Base-by-base conservation (phyloP, 2,113 vertebrate genomes). In the Numenius arquata region DNA sequence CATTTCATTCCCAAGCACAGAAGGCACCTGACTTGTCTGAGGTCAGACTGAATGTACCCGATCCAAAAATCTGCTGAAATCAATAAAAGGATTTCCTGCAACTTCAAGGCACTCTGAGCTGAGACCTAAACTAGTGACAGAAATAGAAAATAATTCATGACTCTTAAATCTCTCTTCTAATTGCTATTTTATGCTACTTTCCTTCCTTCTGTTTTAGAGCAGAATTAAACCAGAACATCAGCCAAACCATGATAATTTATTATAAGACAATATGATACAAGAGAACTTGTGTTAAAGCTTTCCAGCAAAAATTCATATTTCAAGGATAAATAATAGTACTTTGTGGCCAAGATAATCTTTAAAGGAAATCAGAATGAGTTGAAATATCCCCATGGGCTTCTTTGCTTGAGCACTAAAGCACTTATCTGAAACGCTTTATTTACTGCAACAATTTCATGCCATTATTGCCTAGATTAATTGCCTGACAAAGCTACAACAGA, bases 131-230 rank as follows among this genome's bases (percentile, higher is more conserved):
- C 45, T 66, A 85, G 72, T 52, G 77, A 73, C 71, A 96, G 73
- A 84, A 88, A 75, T 3, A 72, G 47, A 88, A 92, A 78, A 81
- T 63, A 92, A 96, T 80, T 81, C 56, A 81, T 68, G 85, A 80
- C 43, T 36, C 72, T 92, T 75, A 94, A 86, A 90, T 45, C 56
- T 75, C 50, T 88, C 40, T 83, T 89, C 38, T 81, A 87, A 95
- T 92, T 86, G 79, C 88, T 96, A 65, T 94, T 93, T 94, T 94
- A 96, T 70, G 56, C 90, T 94, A 97, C 96, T 92, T 95, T 88
- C 58, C 63, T 94, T 80, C 82, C 92, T 95, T 91, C 89, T 88
- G 72, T 90, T 95, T 86, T 61, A 90, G 34, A 89, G 58, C 17
- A 86, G 79, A 45, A 61, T 88, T 90, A 65, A 93, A 81, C 34